Conservation (phyloP, 2,888 invertebrate genomes). For the Philereme transversata region DNA sequence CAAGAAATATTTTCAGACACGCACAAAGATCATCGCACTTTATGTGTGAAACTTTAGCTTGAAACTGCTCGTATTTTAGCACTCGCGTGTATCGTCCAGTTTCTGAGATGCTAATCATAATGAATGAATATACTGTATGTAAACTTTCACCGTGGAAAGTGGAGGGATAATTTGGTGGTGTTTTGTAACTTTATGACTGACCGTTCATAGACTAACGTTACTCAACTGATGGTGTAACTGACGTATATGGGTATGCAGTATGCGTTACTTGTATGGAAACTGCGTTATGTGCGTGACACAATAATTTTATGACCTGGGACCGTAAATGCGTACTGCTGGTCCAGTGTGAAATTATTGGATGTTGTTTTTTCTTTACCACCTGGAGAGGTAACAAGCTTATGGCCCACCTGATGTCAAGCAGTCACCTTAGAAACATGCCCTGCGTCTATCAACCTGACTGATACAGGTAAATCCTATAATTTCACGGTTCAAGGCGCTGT, state of each 20-base stretch:
- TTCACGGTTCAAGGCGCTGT: no score
- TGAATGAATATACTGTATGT: slow-evolving; percentile 45
- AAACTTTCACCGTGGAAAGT: slow-evolving; percentile 64
- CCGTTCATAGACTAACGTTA: slow-evolving; percentile 18
- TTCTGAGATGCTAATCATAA: slow-evolving; percentile 30
- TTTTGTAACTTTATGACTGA: slow-evolving; percentile 24
- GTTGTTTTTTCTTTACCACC: no score
- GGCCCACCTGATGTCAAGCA: no score
- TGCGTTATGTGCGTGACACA: slow-evolving; percentile 14
- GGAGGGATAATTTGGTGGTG: slow-evolving; percentile 42
- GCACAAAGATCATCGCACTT: slow-evolving; percentile 20
- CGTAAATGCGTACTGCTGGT: not conserved
- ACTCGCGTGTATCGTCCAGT: slow-evolving; percentile 11
- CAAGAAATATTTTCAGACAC: slow-evolving; percentile 6
- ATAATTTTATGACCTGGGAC: slow-evolving; percentile 8
- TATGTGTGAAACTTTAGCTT: slow-evolving; percentile 1
- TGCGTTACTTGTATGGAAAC: slow-evolving; percentile 4
- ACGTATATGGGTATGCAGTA: slow-evolving; percentile 29
- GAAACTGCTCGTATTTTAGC: slow-evolving; percentile 1
- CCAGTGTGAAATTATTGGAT: no score
- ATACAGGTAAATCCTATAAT: no score
- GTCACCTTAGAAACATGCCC: no score
- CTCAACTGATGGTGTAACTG: slow-evolving; percentile 31
- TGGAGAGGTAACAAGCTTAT: no score
- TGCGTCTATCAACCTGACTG: no score